phyloP scores from a whole-genome alignment of 2,797 vertebrate genomes.

The Limnodromus scolopaceus region DNA sequence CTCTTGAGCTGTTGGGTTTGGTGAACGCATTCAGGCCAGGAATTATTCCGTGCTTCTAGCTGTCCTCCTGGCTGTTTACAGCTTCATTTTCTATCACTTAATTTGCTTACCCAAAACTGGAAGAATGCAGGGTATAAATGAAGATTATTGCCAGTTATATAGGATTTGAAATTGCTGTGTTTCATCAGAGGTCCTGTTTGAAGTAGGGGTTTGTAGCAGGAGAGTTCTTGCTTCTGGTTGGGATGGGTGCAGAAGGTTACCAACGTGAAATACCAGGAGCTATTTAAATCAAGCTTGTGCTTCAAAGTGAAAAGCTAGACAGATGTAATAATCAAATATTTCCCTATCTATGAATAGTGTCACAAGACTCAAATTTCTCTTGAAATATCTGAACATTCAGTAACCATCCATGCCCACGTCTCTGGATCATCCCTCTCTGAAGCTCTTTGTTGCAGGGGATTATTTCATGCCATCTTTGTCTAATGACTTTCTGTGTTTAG shows the following conservation, averaged over 20 bases:
- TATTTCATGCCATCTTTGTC: constrained; percentile 32
- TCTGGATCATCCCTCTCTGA: not conserved
- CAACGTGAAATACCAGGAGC: not conserved
- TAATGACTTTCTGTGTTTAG: constrained; percentile 55
- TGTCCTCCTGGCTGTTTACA: not conserved
- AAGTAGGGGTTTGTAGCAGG: not conserved
- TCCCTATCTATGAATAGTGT: not conserved
- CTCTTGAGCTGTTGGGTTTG: not conserved
- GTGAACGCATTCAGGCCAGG: not conserved
- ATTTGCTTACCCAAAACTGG: not conserved
- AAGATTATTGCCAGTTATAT: not conserved
- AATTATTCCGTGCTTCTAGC: not conserved
- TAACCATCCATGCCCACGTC: not conserved
- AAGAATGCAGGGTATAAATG: not conserved
- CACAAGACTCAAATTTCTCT: not conserved
- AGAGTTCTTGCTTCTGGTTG: not conserved
- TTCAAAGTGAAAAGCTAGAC: not conserved
- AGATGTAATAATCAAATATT: not conserved
- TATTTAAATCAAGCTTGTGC: not conserved
- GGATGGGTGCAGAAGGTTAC: not conserved
- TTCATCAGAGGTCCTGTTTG: not conserved
- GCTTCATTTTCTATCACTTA: not conserved
- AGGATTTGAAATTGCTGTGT: not conserved
- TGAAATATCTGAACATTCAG: not conserved
- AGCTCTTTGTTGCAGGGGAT: constrained; percentile 18